These are phyloP conservation scores for Ectropis grisescens DNA, from an alignment of 1,140 invertebrate species.

Conservation along the genomic window DNA sequence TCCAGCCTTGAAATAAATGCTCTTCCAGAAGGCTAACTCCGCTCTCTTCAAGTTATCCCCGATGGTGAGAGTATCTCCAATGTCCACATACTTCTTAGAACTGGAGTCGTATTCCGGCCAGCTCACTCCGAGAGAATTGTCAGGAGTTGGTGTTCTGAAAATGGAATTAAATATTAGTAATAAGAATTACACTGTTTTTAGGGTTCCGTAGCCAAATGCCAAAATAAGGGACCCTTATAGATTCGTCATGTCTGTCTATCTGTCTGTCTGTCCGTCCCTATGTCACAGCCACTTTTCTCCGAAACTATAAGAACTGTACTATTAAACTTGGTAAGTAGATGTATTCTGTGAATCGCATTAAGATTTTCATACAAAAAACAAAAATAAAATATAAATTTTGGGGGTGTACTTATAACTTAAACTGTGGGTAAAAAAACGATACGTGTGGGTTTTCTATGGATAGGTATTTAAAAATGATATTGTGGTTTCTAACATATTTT, in stretches of 20 bases:
- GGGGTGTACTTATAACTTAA: no score
- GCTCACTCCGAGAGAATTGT: slow-evolving; percentile 1
- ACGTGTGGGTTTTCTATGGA: background rate
- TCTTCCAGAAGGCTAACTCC: background rate
- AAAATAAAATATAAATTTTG: background rate
- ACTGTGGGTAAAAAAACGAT: background rate
- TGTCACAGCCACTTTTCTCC: no score
- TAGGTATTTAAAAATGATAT: no score
- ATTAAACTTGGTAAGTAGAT: no score
- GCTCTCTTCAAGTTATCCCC: background rate
- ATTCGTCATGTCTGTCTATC: no score
- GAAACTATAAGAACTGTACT: no score
- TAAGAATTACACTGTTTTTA: background rate
- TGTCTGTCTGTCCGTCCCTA: no score
- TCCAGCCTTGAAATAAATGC: background rate
- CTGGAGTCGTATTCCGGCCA: slow-evolving; percentile 1
- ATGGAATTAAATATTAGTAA: background rate
- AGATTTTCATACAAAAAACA: no score
- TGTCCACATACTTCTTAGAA: background rate
- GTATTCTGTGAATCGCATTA: no score
- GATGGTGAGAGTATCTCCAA: background rate
- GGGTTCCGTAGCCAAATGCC: no score
- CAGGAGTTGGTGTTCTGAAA: slow-evolving; percentile 11
- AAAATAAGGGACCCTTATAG: no score
- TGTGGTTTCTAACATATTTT: no score